Percentiles rank a stretch among this genome's conserved stretches.
These are phyloP conservation scores for Holothuria glaberrima DNA, from an alignment of 35 echinoderm and acorn worm species.

Conservation along the genomic window DNA sequence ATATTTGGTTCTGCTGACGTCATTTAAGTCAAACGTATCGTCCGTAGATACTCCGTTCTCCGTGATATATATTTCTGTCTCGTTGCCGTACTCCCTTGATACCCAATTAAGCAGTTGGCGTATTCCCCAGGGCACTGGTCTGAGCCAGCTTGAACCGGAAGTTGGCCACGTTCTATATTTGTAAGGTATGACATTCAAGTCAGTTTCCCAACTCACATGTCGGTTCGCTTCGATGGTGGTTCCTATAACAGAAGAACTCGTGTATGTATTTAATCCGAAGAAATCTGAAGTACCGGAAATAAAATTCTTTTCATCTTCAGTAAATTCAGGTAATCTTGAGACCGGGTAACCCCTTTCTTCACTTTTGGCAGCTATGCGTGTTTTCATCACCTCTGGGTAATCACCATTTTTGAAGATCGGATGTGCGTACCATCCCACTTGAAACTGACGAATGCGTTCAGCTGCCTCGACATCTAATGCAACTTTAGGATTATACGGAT, in stretches of 20 bases:
- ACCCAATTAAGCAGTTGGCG: constrained; percentile 13
- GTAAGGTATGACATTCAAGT: constrained; percentile 48
- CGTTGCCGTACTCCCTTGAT: constrained; percentile 68
- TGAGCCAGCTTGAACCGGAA: constrained; percentile 83
- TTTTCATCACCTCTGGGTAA: constrained; percentile 93
- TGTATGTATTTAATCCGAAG: constrained; percentile 73
- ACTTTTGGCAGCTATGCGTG: constrained; percentile 76
- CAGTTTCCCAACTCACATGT: constrained; percentile 41
- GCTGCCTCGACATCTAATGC: constrained; percentile 68
- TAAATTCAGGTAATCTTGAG: constrained; percentile 83
- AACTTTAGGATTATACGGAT: constrained; percentile 30
- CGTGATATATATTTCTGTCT: constrained; percentile 75
- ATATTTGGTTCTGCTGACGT: constrained; percentile 67
- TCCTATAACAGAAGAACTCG: neutral
- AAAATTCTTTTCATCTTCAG: constrained; percentile 73
- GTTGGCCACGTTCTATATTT: constrained; percentile 67
- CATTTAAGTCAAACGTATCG: constrained; percentile 71
- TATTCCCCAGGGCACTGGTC: constrained; percentile 84
- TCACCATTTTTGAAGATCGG: constrained; percentile 88
- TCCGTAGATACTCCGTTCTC: constrained; percentile 81
- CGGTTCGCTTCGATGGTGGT: neutral
- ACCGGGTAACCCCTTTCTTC: constrained; percentile 57
- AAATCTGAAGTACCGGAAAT: constrained; percentile 78
- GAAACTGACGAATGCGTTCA: constrained; percentile 80
- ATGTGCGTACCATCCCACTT: constrained; percentile 91